A percentile compares a stretch with the other conserved stretches of the same genome.
These are phyloP conservation scores for Oopsacas minuta DNA, from an alignment of 37 sponge, comb jelly and placozoan species.

Conservation along the genomic window DNA sequence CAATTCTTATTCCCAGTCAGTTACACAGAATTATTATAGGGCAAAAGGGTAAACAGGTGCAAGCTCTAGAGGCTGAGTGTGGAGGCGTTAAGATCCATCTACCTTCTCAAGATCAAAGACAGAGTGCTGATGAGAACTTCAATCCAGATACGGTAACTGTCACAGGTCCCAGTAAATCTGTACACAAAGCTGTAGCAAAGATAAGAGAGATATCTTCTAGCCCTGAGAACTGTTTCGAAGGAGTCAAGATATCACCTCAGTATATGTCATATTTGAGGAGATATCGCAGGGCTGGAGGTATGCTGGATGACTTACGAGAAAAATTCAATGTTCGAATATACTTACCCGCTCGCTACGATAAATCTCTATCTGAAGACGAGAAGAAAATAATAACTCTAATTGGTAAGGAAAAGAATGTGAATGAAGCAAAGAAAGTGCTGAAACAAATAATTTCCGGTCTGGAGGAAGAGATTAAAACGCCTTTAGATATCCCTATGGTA, in stretches of 20 bases:
- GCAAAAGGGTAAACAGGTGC: constrained; percentile 15
- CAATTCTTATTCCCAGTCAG: background rate
- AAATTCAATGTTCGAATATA: background rate
- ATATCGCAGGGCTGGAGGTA: background rate
- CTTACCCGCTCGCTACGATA: background rate
- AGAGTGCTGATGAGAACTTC: background rate
- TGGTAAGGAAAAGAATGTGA: background rate
- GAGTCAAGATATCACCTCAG: background rate
- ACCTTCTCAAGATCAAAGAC: background rate
- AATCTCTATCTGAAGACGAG: background rate
- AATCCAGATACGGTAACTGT: background rate
- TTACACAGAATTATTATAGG: background rate
- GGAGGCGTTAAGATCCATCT: background rate
- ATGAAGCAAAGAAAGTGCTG: background rate
- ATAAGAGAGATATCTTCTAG: background rate
- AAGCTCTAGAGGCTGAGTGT: background rate
- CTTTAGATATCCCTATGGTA: background rate
- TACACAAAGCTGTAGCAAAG: background rate
- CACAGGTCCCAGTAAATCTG: background rate
- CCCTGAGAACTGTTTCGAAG: constrained; percentile 11
- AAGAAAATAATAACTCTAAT: constrained; percentile 1
- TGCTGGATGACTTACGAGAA: background rate
- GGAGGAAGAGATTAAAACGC: background rate
- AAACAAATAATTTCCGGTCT: background rate
- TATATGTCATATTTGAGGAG: background rate